A percentile compares a stretch with the other conserved stretches of the same genome.
These are phyloP conservation scores for Eulithis testata DNA, from an alignment of 2,888 invertebrate genomes.

Conservation along the genomic window DNA sequence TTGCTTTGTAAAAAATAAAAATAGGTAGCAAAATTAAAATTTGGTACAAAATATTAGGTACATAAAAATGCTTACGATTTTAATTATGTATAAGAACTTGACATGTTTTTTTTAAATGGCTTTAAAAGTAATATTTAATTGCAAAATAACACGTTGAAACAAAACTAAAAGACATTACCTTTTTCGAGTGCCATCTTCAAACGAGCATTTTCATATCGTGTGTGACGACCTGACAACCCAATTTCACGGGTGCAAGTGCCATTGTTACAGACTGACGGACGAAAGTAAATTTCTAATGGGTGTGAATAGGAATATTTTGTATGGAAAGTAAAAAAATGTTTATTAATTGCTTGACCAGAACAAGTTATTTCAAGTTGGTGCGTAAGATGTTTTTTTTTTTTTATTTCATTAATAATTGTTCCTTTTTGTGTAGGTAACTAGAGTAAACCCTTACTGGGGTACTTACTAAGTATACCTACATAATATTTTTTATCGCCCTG, in stretches of 20 bases:
- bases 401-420: no score
- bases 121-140: neutral
- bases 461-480: no score
- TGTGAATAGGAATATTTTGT: slow-evolving; percentile 48
- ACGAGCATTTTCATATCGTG: slow-evolving; percentile 33
- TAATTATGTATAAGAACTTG: no score
- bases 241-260: slow-evolving; percentile 52
- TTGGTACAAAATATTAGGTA: no score
- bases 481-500: no score
- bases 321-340: slow-evolving; percentile 26
- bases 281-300: slow-evolving; percentile 73
- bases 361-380: neutral
- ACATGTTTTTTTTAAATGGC: no score
- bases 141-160: neutral
- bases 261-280: slow-evolving; percentile 54
- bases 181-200: slow-evolving; percentile 16
- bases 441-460: no score
- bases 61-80: no score
- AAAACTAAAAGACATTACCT: slow-evolving; percentile 13
- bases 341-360: slow-evolving; percentile 27
- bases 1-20: no score
- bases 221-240: slow-evolving; percentile 50
- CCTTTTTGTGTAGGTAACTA: no score
- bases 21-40: no score
- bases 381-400: no score